Base-by-base conservation (phyloP, 2,113 vertebrate genomes). In the Puffinus mauretanicus region DNA sequence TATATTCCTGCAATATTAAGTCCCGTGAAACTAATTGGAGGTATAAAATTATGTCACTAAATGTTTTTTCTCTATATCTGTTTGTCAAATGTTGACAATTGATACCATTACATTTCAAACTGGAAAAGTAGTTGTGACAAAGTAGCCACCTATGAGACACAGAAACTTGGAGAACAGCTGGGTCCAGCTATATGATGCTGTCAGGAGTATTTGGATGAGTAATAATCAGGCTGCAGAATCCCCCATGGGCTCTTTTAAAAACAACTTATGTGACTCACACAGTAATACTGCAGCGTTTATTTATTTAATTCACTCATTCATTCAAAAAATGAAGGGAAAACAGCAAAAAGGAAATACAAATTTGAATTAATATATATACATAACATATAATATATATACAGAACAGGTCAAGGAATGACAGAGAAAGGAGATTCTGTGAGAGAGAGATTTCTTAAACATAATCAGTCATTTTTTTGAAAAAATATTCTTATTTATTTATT, bases 241-340 rank as follows among this genome's bases (percentile, higher is more conserved):
- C 18, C 3, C 2, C 1, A 0, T 54, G 26, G 24, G 1, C 11
- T n/a, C 34, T 69, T 65, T 21, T 22, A 71, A 61, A 77, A 51
- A 7, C 7, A 24, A 6, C 0, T 7, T 22, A 2, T 52, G 3
- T 66, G 26, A 82, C 15, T 52, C 27, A 70, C 8, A 51, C 7
- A 52, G 10, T 60, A 75, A 57, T 16, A 19, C 3, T 75, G 42
- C 10, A 57, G 3, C 22, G n/a, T 36, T 58, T 61, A 60, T 46
- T 44, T 72, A 21, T 11, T 84, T 49, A 8, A 32, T 54, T 77
- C 4, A 15, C 34, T 55, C 2, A 34, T 60, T 71, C 22, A 30
- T 71, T 81, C 10, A n/a, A 82, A 86, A 86, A 52, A 3, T 42
- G 32, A 75, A 71, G 12, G 3, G 9, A 52, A 86, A 81, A 21